phyloP scores from a whole-genome alignment of 2,113 vertebrate species.

The Salvelinus sp. region DNA sequence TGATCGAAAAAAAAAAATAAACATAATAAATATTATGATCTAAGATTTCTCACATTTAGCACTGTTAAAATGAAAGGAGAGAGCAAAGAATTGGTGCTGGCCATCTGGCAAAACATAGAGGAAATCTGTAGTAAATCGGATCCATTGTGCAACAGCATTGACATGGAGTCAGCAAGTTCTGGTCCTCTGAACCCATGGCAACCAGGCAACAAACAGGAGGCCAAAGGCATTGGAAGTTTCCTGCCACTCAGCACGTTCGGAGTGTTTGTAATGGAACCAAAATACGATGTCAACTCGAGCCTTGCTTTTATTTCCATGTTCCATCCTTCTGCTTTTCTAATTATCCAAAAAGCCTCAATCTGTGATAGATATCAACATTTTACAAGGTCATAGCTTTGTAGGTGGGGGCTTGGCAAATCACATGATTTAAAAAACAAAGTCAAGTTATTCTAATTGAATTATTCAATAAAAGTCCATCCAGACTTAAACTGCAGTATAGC shows the following conservation, averaged over 20 bases:
- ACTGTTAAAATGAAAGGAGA: background rate
- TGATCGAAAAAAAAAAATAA: background rate
- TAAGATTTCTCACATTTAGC: background rate
- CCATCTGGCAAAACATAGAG: background rate
- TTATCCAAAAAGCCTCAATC: slow-evolving; percentile 35
- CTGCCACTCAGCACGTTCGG: slow-evolving; percentile 40
- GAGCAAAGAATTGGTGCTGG: background rate
- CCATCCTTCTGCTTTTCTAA: slow-evolving; percentile 61
- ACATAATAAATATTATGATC: background rate
- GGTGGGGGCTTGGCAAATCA: background rate
- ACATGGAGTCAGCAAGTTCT: slow-evolving; percentile 44
- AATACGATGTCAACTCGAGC: slow-evolving; percentile 45
- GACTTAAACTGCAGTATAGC: background rate
- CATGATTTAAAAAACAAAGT: background rate
- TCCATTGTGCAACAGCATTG: slow-evolving; percentile 28
- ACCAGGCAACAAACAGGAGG: slow-evolving; percentile 71
- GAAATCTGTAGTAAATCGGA: slow-evolving; percentile 36
- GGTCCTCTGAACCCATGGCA: slow-evolving; percentile 54
- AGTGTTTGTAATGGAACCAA: slow-evolving; percentile 43
- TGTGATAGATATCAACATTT: slow-evolving; percentile 62
- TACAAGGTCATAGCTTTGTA: slow-evolving; percentile 31
- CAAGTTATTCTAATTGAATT: background rate
- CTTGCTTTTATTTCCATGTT: slow-evolving; percentile 41
- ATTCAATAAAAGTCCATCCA: slow-evolving; percentile 5
- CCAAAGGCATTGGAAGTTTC: slow-evolving; percentile 57